Base-by-base conservation (phyloP, 2,113 vertebrate genomes). In the Phalacrocorax pelagicus region DNA sequence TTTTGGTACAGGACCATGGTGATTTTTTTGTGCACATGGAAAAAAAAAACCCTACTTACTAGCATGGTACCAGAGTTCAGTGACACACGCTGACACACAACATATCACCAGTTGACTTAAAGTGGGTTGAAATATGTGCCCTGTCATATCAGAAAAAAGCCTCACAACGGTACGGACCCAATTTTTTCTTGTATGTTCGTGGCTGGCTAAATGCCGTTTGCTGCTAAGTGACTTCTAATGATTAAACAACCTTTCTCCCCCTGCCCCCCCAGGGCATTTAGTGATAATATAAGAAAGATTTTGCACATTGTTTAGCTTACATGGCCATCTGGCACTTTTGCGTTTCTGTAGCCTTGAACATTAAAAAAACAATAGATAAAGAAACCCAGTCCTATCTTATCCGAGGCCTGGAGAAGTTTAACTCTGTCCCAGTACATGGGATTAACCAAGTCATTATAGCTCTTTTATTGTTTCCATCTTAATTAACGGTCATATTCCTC, bases 231-330 rank as follows among this genome's bases (percentile, higher is more conserved):
- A 79, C 81, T 90, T 81, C 77, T 91, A 95, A 94, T 14, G 66
- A 82, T 95, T 77, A 90, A 96, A 93, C n/a, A 95, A 88, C 82
- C n/a, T 92, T 65, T 80, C 62, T 42, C 32, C 59, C 69, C 47
- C 46, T 0, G 1, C 14, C 8, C 20, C 26, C 57, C n/a, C 20
- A 5, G 17, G 66, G 84, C 71, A 77, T 58, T 81, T 51, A 73
- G 49, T 70, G 84, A 96, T 97, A 92, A 89, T 91, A 85, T 59
- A 95, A 87, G 80, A 84, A 94, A 90, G 81, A 87, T 90, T 96
- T 95, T 95, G 83, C 54, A 84, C 61, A 29, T 89, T 95, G 88
- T 95, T 95, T 85, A 92, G 92, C 49, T 95, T 85, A 61, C 77
- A 65, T 23, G 71, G 80, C 85, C 89, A 92, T 95, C 93, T 95